phyloP scores from a whole-genome alignment of 2,797 vertebrate genomes.

The Gambusia yucatana region DNA sequence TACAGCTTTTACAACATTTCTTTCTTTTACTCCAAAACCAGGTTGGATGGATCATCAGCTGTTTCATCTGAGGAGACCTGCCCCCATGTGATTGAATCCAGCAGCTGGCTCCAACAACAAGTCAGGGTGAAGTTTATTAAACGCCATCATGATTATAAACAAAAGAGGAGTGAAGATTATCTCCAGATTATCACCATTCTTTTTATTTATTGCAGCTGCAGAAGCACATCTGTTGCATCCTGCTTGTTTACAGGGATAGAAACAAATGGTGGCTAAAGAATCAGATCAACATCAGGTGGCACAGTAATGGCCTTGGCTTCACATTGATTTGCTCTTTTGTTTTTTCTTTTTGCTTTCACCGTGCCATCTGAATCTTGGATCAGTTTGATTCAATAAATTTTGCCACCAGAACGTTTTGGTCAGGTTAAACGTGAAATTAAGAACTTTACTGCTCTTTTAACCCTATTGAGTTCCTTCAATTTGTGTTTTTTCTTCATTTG shows the following conservation, averaged over 20 bases:
- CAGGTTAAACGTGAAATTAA: constrained; percentile 9
- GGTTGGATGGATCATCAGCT: neutral
- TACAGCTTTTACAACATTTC: neutral
- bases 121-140: constrained; percentile 47
- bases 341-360: constrained; percentile 23
- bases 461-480: neutral
- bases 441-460: constrained; percentile 11
- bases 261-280: constrained; percentile 45
- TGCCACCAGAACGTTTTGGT: constrained; percentile 21
- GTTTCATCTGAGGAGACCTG: neutral
- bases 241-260: constrained; percentile 24
- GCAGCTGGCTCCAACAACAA: constrained; percentile 25
- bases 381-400: constrained; percentile 45
- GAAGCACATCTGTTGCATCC: constrained; percentile 29
- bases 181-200: constrained; percentile 11
- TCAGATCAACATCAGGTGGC: constrained; percentile 26
- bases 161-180: constrained; percentile 19
- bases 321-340: constrained; percentile 27
- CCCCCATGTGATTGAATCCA: constrained; percentile 15
- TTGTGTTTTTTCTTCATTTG: neutral
- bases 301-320: constrained; percentile 32
- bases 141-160: constrained; percentile 41
- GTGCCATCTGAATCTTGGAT: constrained; percentile 50
- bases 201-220: constrained; percentile 29
- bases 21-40: constrained; percentile 13